Conservation (phyloP, 2,888 invertebrate genomes). For the Arge pagana region DNA sequence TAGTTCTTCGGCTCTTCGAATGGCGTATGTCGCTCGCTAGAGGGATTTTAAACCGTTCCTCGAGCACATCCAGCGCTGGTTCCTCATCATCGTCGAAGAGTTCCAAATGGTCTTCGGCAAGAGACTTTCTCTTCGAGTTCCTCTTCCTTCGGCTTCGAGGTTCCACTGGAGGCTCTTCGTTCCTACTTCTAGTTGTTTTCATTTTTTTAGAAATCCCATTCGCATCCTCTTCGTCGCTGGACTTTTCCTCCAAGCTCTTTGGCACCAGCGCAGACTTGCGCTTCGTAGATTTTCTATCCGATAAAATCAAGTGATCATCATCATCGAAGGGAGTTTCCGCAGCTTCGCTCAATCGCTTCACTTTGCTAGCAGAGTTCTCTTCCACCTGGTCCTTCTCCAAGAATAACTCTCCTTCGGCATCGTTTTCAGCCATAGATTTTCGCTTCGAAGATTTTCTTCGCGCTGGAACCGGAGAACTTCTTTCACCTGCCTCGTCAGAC, state of each 20-base stretch:
- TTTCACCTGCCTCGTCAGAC: background rate
- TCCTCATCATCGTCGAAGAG: slow-evolving; percentile 5
- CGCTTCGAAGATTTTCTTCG: slow-evolving; percentile 9
- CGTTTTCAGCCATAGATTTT: slow-evolving; percentile 8
- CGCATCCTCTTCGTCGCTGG: too few relatives aligned
- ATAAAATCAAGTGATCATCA: too few relatives aligned
- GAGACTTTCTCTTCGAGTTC: slow-evolving; percentile 33
- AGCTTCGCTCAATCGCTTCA: background rate
- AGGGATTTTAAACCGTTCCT: slow-evolving; percentile 8
- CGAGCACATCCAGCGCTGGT: background rate
- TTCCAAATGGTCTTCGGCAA: slow-evolving; percentile 32
- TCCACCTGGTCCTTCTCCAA: background rate
- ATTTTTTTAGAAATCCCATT: slow-evolving; percentile 1
- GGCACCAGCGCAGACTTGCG: too few relatives aligned
- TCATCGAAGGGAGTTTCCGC: too few relatives aligned
- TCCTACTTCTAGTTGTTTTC: background rate
- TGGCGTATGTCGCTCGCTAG: background rate
- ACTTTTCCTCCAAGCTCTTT: too few relatives aligned
- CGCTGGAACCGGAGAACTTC: background rate
- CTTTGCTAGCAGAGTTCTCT: slow-evolving; percentile 12
- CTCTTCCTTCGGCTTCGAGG: background rate
- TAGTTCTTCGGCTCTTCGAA: slow-evolving; percentile 1
- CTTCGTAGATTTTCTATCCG: too few relatives aligned
- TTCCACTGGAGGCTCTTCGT: background rate
- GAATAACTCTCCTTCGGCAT: background rate